Conservation (phyloP, 2,797 vertebrate species). For the Cyprinodon diabolis region DNA sequence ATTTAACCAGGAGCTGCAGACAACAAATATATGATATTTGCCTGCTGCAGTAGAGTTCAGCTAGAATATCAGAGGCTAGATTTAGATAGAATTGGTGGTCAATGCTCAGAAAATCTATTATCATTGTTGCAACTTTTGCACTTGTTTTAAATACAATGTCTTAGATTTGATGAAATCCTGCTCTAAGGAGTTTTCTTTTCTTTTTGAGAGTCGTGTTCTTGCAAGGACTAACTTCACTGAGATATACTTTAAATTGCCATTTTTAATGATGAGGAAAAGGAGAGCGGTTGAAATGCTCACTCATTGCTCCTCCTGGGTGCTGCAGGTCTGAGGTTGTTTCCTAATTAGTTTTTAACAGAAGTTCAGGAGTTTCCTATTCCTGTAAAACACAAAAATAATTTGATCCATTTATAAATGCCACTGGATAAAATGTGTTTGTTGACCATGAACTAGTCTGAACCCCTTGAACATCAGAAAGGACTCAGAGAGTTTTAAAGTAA, state of each 20-base stretch:
- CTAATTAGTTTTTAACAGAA: constrained; percentile 11
- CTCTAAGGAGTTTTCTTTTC: background rate
- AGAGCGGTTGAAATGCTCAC: background rate
- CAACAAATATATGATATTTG: no score
- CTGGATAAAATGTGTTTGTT: no score
- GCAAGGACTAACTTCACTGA: background rate
- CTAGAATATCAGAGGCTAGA: no score
- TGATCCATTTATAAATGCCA: background rate
- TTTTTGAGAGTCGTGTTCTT: background rate
- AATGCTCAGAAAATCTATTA: no score
- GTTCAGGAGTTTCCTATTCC: no score
- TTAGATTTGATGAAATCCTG: background rate
- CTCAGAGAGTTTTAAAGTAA: background rate
- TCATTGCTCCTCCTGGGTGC: constrained; percentile 20
- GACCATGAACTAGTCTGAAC: background rate
- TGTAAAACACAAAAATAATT: background rate
- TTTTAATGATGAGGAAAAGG: background rate
- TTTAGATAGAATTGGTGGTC: no score
- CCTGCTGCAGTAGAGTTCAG: no score
- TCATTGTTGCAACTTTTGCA: no score
- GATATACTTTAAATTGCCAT: background rate
- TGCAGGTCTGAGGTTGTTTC: background rate
- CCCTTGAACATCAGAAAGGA: background rate
- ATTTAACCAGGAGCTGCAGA: no score
- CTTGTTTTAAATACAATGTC: no score